phyloP scores from a whole-genome alignment of 2,888 invertebrate genomes.

The Palloptera scutellata region DNA sequence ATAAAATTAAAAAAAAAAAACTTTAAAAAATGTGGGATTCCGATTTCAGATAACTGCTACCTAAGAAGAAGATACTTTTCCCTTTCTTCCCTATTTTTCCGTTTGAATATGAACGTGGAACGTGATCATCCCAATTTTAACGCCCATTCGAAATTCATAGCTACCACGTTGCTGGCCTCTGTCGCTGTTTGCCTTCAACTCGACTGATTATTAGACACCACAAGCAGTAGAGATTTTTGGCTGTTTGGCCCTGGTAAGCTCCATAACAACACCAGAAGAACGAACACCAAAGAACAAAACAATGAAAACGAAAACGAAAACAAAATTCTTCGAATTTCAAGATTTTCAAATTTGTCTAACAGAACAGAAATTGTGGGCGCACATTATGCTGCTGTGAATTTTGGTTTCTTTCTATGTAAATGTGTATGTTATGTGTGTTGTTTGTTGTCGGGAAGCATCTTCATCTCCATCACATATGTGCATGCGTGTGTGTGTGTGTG shows the following conservation, averaged over 20 bases:
- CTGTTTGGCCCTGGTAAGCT: constrained; percentile 5
- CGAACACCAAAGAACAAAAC: constrained; percentile 8
- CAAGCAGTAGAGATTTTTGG: constrained; percentile 1
- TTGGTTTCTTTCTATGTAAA: too few relatives aligned
- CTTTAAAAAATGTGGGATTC: constrained; percentile 45
- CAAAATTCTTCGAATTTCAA: constrained; percentile 47
- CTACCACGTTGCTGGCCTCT: constrained; percentile 46
- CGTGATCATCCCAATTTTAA: constrained; percentile 61
- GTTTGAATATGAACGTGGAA: constrained; percentile 45
- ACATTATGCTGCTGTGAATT: constrained; percentile 17
- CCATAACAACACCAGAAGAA: background rate
- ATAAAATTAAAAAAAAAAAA: too few relatives aligned
- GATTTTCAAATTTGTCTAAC: constrained; percentile 43
- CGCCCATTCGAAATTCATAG: constrained; percentile 54
- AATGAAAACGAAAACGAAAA: background rate
- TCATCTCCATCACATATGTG: background rate
- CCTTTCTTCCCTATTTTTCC: constrained; percentile 41
- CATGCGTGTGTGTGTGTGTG: background rate
- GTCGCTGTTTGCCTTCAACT: background rate
- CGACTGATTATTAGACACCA: background rate
- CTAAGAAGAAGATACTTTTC: constrained; percentile 27
- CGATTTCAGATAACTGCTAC: constrained; percentile 39
- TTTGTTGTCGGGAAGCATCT: too few relatives aligned
- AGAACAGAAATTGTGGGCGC: constrained; percentile 41
- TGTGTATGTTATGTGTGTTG: too few relatives aligned